A percentile compares a stretch with the other conserved stretches of the same genome.
These are phyloP conservation scores for Steinernema hermaphroditum DNA, from an alignment of 2,888 invertebrate species.

Conservation along the genomic window DNA sequence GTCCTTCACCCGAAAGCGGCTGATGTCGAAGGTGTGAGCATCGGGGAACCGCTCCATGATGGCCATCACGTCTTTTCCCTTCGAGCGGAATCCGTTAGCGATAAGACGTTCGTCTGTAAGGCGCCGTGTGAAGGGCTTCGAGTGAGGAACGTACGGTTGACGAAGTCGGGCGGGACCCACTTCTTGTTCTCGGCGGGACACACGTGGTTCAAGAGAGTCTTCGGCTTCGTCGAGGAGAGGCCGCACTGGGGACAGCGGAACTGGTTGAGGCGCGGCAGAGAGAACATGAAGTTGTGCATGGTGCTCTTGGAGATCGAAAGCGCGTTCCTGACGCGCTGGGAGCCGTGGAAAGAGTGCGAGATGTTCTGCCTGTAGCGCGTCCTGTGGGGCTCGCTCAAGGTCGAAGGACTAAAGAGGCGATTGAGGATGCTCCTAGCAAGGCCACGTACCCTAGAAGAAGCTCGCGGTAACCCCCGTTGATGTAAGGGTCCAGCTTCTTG, in stretches of 20 bases:
- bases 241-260: constrained; percentile 27
- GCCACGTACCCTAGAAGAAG: neutral
- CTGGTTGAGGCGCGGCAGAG: constrained; percentile 9
- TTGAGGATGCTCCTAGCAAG: neutral
- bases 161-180: constrained; percentile 22
- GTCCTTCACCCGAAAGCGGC: neutral
- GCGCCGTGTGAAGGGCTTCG: neutral
- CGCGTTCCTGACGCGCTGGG: neutral
- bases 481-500: constrained; percentile 18
- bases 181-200: constrained; percentile 21
- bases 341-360: neutral
- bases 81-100: constrained; percentile 15
- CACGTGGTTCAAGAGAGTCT: constrained; percentile 16
- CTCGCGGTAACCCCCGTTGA: constrained; percentile 11
- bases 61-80: constrained; percentile 26
- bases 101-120: constrained; percentile 18
- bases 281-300: constrained; percentile 18
- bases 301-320: neutral
- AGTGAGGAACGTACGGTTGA: neutral
- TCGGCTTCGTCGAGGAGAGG: constrained; percentile 10
- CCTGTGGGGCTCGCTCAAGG: neutral
- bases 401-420: neutral
- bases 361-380: neutral
- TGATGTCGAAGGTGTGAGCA: constrained; percentile 20
- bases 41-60: constrained; percentile 23